Percentiles rank a stretch among this genome's conserved stretches.
Conservation (phyloP, 37 sponge, comb jelly and placozoan genomes). For the Aphrocallistes beatrix region DNA sequence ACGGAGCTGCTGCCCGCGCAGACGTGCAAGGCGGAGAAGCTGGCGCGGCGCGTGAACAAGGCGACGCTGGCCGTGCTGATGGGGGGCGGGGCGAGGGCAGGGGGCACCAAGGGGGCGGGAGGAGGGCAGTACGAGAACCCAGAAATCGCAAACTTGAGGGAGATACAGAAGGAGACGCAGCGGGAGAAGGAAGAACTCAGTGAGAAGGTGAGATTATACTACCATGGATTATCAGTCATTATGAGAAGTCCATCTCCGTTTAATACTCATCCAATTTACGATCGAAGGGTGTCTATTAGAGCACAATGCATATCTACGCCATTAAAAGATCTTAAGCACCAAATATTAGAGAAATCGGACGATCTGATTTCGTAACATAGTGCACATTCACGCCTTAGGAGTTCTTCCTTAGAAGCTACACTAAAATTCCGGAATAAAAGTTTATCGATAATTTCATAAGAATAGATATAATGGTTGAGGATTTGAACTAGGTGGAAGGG, state of each 20-base stretch:
- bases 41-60: neutral
- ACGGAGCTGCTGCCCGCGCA: neutral
- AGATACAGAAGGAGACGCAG: neutral
- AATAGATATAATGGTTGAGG: too few species aligned
- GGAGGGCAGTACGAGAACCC: neutral
- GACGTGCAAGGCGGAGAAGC: neutral
- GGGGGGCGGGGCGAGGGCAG: neutral
- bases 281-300: too few species aligned
- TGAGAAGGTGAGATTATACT: neutral
- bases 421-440: too few species aligned
- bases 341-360: too few species aligned
- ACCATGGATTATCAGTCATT: neutral
- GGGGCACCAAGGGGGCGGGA: neutral
- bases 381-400: too few species aligned
- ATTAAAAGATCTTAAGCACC: too few species aligned
- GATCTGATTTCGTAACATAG: too few species aligned
- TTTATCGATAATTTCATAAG: too few species aligned
- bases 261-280: too few species aligned
- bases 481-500: neutral
- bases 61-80: neutral
- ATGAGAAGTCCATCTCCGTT: too few species aligned
- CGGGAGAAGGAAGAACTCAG: constrained; percentile 5
- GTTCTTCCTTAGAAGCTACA: too few species aligned
- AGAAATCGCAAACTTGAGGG: neutral
- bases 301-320: too few species aligned